Conservation (phyloP, 2,797 vertebrate genomes). For the Clarias platycephalus region DNA sequence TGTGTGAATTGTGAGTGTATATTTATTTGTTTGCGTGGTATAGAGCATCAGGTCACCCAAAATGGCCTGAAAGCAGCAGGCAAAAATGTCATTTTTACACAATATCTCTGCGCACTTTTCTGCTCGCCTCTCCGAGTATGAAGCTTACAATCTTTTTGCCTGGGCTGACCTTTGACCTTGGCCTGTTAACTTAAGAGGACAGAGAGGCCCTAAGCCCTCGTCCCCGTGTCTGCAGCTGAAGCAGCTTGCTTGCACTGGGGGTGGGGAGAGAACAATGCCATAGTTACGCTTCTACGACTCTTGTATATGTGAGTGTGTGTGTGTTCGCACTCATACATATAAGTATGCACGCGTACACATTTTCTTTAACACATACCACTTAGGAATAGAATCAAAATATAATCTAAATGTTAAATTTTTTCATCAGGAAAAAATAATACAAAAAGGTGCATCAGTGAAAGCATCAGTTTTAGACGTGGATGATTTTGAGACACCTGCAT, state of each 20-base stretch:
- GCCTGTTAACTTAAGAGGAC: slow-evolving; percentile 67
- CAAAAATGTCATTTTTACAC: neutral
- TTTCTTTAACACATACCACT: neutral
- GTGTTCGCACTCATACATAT: slow-evolving; percentile 20
- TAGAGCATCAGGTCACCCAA: slow-evolving; percentile 30
- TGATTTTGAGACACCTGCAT: neutral
- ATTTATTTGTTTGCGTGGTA: slow-evolving; percentile 50
- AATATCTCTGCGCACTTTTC: slow-evolving; percentile 8
- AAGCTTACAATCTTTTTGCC: slow-evolving; percentile 56
- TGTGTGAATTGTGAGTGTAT: slow-evolving; percentile 44
- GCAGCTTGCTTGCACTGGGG: slow-evolving; percentile 50
- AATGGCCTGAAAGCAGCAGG: neutral
- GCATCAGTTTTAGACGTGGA: neutral
- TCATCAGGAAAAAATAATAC: neutral
- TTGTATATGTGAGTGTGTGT: slow-evolving; percentile 18
- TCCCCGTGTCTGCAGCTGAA: slow-evolving; percentile 61
- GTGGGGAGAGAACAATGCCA: slow-evolving; percentile 50
- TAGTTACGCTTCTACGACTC: slow-evolving; percentile 35
- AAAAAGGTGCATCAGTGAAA: neutral
- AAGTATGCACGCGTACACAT: slow-evolving; percentile 24
- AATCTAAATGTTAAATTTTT: neutral
- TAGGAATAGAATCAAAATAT: neutral
- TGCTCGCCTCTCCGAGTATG: slow-evolving; percentile 23
- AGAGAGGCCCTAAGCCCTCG: slow-evolving; percentile 56
- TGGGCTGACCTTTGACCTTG: slow-evolving; percentile 59